Evolutionary conservation across 2,113 vertebrate species (phyloP), one percentile per base, ranked within the genome.

Genomic region (Myotis davidii): DNA sequence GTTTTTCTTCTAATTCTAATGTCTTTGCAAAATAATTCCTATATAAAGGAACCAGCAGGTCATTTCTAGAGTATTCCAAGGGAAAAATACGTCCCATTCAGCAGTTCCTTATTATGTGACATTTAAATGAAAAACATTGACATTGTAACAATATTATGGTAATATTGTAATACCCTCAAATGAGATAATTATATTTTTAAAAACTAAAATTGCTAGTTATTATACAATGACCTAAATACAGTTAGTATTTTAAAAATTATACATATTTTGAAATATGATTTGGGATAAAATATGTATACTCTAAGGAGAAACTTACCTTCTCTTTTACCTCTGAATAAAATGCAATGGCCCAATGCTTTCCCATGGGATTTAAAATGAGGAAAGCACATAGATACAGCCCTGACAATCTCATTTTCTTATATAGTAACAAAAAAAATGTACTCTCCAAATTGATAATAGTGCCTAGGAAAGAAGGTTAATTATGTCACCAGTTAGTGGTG

Each of bases 201-300:
- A 88, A 95, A 23, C 9, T 50, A 84, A 84, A 86, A 52, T 5
- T 67, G 8, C 42, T 92, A 45, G 6, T 74, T 78, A 69, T 54
- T 83, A 61, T 25, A 54, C 61, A 87, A 84, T 81, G 10, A 67
- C 5, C 20, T n/a, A 39, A 45, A 42, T 56, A 32, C 3, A n/a
- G 16, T 72, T 76, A 87, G 20, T 17, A 74, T 88, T 27, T 74
- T 56, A 23, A 48, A 65, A 83, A 27, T 73, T 90, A 11, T n/a
- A 54, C 25, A 21, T 89, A 86, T n/a, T 72, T 95, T 91, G 3
- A 88, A 88, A 25, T 45, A 48, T 39, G n/a, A 85, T 89, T 69
- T 85, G 17, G 1, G 20, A 84, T 69, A 90, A 87, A 65, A 76
- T 5, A 72, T 25, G 27, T 27, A 74, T 45, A 81, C 2, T 70